Base-by-base conservation (phyloP, 2,888 invertebrate species). In the Polyommatus icarus region DNA sequence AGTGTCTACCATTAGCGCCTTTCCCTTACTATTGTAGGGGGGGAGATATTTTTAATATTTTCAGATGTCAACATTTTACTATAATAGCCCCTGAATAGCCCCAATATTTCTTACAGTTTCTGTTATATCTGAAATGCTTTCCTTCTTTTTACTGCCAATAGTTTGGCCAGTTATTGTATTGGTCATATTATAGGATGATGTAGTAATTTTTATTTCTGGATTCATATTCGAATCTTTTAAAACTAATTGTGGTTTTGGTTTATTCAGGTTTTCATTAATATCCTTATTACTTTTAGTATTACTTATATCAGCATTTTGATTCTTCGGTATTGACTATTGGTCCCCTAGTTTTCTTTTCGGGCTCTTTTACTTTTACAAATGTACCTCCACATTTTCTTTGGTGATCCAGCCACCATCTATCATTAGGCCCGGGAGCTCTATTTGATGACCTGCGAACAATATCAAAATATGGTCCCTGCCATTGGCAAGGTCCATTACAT, bases 341-440 rank as follows among this genome's bases (percentile, higher is more conserved):
- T 54, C 81, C 80, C 46, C 83, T 84, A 40, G 83, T 83, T 10
- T 54, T 83, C 76, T 88, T 94, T 84, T 96, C 95, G 0, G 98
- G 98, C 87, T 97, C 97, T 84, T 96, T 96, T 24, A 98, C 95
- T 94, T 99, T 99, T 75, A 96, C 93, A 85, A 97, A 99, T 0
- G 92, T 95, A 8, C 99, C 99, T 46, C 97, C 96, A 90, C 99
- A 99, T 0, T 90, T 95, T 61, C 88, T 88, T 82, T 95, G 94
- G 93, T 99, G 99, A 4, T 95, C 91, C 0, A 85, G 88, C 97
- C 97, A 99, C 99, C 99, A 99, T 76, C 87, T 94, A 85, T 98
- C 98, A 79, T 94, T 94, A 0, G 97, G 97, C 0, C 98, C 97
- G 0, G 99, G 99, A 0, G 98, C 96, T 80, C 98, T 95, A 91